These are phyloP conservation scores for Athalia rosae DNA, from an alignment of 2,888 invertebrate species.

Conservation along the genomic window DNA sequence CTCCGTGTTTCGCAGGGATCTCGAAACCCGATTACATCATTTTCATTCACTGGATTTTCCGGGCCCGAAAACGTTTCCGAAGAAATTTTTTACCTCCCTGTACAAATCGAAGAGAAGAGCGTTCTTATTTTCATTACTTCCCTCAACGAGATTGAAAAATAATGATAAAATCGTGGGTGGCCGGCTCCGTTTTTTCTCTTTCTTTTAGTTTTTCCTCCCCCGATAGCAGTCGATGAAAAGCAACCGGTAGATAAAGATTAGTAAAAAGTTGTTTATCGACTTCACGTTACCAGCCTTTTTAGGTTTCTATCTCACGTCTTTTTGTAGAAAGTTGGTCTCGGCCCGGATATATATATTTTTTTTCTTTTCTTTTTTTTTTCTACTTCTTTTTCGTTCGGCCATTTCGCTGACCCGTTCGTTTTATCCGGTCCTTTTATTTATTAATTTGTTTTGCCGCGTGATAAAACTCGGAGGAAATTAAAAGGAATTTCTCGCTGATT, in stretches of 20 bases:
- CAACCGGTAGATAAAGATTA: conserved; percentile 7
- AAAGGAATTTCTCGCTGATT: too few relatives aligned
- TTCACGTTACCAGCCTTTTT: conserved; percentile 23
- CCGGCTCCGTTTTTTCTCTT: not conserved
- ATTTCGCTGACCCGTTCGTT: too few relatives aligned
- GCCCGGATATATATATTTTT: conserved; percentile 17
- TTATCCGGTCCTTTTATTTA: too few relatives aligned
- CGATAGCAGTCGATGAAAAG: not conserved
- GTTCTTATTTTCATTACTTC: not conserved
- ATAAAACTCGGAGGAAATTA: too few relatives aligned
- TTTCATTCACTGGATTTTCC: not conserved
- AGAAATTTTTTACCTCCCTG: not conserved
- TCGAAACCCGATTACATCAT: not conserved
- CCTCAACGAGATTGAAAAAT: not conserved
- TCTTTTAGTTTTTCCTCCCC: not conserved
- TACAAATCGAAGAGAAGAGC: conserved; percentile 8
- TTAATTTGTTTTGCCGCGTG: too few relatives aligned
- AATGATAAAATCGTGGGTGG: not conserved
- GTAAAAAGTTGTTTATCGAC: conserved; percentile 29
- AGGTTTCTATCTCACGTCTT: conserved; percentile 18
- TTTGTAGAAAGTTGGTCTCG: conserved; percentile 1
- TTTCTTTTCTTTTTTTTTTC: not conserved
- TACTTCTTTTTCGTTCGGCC: not conserved
- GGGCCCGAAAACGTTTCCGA: not conserved
- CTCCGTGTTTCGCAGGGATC: conserved; percentile 23